phyloP scores from a whole-genome alignment of 2,888 invertebrate genomes.

The Steinernema hermaphroditum region DNA sequence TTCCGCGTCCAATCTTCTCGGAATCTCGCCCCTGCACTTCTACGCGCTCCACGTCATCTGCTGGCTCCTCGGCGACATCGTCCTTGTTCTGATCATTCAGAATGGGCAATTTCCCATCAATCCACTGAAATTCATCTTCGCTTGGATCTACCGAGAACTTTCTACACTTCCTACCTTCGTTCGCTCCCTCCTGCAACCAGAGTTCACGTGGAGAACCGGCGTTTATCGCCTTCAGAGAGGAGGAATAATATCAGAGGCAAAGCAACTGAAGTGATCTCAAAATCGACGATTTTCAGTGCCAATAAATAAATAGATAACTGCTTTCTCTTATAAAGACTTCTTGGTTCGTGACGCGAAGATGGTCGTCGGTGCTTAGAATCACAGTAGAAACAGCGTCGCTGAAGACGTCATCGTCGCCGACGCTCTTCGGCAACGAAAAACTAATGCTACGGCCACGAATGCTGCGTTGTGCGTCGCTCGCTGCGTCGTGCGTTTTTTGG shows the following conservation, averaged over 20 bases:
- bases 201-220: slow-evolving; percentile 85
- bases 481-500: no score
- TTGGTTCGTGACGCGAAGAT: no score
- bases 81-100: slow-evolving; percentile 76
- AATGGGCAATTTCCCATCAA: slow-evolving; percentile 80
- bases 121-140: slow-evolving; percentile 89
- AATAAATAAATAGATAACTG: neutral
- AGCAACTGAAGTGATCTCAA: slow-evolving; percentile 8
- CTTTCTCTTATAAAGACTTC: no score
- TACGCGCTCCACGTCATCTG: slow-evolving; percentile 88
- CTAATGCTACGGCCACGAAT: no score
- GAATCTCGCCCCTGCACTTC: slow-evolving; percentile 78
- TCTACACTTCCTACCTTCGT: slow-evolving; percentile 85
- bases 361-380: no score
- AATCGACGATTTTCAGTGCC: neutral
- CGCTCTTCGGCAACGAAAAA: no score
- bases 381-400: no score
- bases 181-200: slow-evolving; percentile 81
- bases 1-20: slow-evolving; percentile 81
- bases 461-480: no score
- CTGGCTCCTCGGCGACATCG: slow-evolving; percentile 95
- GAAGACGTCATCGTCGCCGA: no score
- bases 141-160: slow-evolving; percentile 86
- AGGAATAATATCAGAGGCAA: slow-evolving; percentile 70
- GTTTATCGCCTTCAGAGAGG: slow-evolving; percentile 90